A percentile compares a stretch with the other conserved stretches of the same genome.
Conservation (phyloP, 2,113 vertebrate species). For the Mastomys natalensis region DNA sequence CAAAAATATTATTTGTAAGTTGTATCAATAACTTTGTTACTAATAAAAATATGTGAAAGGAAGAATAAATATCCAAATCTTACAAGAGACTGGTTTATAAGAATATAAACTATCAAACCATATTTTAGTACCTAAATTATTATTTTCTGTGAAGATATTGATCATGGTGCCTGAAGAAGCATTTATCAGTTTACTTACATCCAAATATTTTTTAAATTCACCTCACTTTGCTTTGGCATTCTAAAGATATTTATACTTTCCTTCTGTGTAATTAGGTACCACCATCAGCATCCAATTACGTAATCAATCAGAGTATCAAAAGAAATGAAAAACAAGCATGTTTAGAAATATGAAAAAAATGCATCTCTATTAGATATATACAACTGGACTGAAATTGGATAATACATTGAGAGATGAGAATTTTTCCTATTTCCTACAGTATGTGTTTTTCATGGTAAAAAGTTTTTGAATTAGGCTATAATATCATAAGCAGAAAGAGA, state of each 20-base stretch:
- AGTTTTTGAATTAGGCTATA: slow-evolving; percentile 74
- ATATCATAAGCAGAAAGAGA: slow-evolving; percentile 63
- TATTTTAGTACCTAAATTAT: not conserved
- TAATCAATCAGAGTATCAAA: slow-evolving; percentile 56
- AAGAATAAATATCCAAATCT: not conserved
- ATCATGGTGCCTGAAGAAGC: not conserved
- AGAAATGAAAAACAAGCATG: slow-evolving; percentile 63
- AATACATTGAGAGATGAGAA: slow-evolving; percentile 64
- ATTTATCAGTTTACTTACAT: slow-evolving; percentile 36
- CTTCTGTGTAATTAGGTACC: slow-evolving; percentile 34
- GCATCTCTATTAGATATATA: slow-evolving; percentile 54
- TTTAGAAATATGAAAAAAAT: slow-evolving; percentile 76
- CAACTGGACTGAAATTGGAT: slow-evolving; percentile 67
- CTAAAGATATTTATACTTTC: slow-evolving; percentile 21
- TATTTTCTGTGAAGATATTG: slow-evolving; percentile 12
- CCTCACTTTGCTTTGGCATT: not conserved
- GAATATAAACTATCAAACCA: not conserved
- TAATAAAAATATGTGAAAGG: not conserved
- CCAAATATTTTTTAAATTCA: slow-evolving; percentile 23
- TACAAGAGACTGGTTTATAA: not conserved
- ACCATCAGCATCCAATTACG: not conserved
- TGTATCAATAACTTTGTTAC: not conserved
- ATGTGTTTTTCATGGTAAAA: slow-evolving; percentile 80
- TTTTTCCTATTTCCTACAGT: slow-evolving; percentile 70
- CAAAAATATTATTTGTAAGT: not conserved